Evolutionary conservation across 1,140 invertebrate genomes (phyloP).

Genomic region (Heliconius hewitsoni): DNA sequence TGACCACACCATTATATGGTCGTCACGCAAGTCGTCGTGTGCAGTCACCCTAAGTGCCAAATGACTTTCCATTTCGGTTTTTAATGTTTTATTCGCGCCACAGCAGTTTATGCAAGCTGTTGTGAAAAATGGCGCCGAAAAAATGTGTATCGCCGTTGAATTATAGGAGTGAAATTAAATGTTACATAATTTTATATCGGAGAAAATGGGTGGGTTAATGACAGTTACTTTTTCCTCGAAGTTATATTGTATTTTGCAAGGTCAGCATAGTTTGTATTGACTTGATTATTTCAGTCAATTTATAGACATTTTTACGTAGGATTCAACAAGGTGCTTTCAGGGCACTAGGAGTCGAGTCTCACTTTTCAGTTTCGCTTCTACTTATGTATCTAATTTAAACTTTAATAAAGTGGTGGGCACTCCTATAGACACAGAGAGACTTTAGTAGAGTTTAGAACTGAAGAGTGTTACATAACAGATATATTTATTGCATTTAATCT

Average conservation of each 20-base stretch:
- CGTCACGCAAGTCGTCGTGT: not conserved
- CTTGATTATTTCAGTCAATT: too few relatives aligned
- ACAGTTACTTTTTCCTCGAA: not conserved
- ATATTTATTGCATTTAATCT: too few relatives aligned
- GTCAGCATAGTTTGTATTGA: not conserved
- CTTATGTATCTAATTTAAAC: too few relatives aligned
- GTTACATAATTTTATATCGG: not conserved
- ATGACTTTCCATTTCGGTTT: slow-evolving; percentile 62
- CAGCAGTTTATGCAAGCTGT: slow-evolving; percentile 39
- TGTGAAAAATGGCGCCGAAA: slow-evolving; percentile 34
- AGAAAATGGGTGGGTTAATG: not conserved
- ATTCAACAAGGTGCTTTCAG: too few relatives aligned
- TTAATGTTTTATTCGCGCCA: slow-evolving; percentile 50
- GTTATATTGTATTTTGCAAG: not conserved
- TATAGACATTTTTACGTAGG: too few relatives aligned
- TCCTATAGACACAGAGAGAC: too few relatives aligned
- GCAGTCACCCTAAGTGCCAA: slow-evolving; percentile 26
- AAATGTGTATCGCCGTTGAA: slow-evolving; percentile 23
- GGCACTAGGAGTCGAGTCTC: too few relatives aligned
- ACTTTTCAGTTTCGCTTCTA: too few relatives aligned
- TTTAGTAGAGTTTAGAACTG: too few relatives aligned
- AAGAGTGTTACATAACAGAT: too few relatives aligned
- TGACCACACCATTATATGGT: not conserved
- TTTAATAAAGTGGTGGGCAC: too few relatives aligned
- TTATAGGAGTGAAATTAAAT: slow-evolving; percentile 1